Base-by-base conservation (phyloP, 2,797 vertebrate species). In the Sandelia bainsii region DNA sequence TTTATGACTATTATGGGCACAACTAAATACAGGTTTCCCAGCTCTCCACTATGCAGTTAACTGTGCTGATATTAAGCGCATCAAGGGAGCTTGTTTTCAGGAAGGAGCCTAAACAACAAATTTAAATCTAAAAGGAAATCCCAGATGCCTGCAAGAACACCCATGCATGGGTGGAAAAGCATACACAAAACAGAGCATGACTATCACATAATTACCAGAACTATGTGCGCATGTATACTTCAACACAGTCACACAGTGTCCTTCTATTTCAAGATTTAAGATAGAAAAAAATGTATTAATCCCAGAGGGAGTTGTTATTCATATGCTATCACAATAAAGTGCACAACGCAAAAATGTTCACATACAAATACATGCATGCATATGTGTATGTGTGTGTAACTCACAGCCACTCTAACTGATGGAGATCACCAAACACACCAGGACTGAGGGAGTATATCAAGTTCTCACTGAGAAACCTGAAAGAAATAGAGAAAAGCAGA, bases 391-490 rank as follows among this genome's bases (percentile, higher is more conserved):
- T 59, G 46, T 52, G 70, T 65, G 53, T 46, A 79, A 96, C 95
- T 95, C 81, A 95, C 95, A 95, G 89, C 93, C 94, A 94, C 16
- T 93, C 82, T 58, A 96, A 82, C 62, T 90, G 92, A 77, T 91
- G 92, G 17, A 96, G 93, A 60, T 95, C 93, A 57, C 84, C 80
- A 84, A 96, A 96, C 37, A 95, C 82, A 51, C 93, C 95, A 20
- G 93, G 89, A 61, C 89, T 95, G 42, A 96, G 91, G 6, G 72
- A 69, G 7, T 87, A 87, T 63, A 96, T 95, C 72, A 82, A 61
- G 77, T 96, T 96, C 56, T 95, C 85, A 84, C 89, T 96, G 48
- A 96, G 94, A 76, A 95, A 96, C 77, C 95, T 96, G 67, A 60
- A 51, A 72, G 29, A 58, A 48, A 50, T 14, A 67, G 34, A 5